Evolutionary conservation across 2,888 invertebrate species (phyloP), one percentile per base, ranked within the genome.

Genomic region (Lycia hirtaria): DNA sequence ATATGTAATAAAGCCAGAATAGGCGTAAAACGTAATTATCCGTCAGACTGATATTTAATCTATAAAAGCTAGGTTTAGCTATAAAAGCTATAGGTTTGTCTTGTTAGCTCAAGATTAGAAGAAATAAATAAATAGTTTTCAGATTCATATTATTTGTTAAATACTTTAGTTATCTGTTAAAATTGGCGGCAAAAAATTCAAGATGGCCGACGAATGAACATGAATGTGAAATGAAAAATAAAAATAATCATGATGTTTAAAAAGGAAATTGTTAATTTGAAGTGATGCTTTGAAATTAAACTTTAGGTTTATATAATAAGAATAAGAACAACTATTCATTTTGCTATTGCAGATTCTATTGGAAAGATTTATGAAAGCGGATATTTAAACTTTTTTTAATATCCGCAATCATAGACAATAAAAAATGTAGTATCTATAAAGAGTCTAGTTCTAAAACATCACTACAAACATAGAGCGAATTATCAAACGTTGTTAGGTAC

Each of bases 281-380:
- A 86, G 87, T 87, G 86, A 88, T 85, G 86, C 83, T 84, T 87
- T 77, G 63, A 80, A 78, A 78, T 67, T 72, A 73, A 71, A 70
- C 62, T 74, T 75, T 67, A 65, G 55, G 64, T 70, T 69, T 56
- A 72, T 65, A 38, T 2, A 24, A 24, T 24, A 9, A 73, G 58
- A 71, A 67, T 69, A 75, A 56, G 65, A 67, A 66, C 64, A 33
- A 71, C 75, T 79, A 78, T n/a, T n/a, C n/a, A 71, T 70, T 76
- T 78, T 73, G 72, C 69, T 81, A 80, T 69, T 67, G 55, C 66
- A 73, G 67, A 60, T 65, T 71, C 67, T 76, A 69, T n/a, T n/a
- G n/a, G 70, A 69, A 53, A 68, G 61, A 66, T 63, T 64, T 71
- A 78, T 73, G 76, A 80, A 67, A 81, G 76, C 79, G 79, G 81